Evolutionary conservation across 2,113 vertebrate genomes (phyloP), one percentile per base, ranked within the genome.

Genomic region (Hystrix cristata): DNA sequence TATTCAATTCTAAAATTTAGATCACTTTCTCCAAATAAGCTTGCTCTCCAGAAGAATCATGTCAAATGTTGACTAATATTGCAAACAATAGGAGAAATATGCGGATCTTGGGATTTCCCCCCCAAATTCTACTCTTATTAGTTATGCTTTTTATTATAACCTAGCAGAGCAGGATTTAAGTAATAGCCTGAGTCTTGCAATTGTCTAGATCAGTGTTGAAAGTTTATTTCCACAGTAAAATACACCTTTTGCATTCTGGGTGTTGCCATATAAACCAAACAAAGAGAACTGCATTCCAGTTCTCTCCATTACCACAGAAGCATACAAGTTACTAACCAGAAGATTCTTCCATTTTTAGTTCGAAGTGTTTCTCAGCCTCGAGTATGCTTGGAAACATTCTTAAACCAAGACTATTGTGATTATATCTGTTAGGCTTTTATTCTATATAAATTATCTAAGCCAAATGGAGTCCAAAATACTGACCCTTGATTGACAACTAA

Each of bases 221-320:
- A 93, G 72, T 97, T 97, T 95, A 94, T 97, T 96, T 94, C 90
- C 92, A 95, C 43, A 95, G 93, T 89, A 97, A 95, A 94, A 95
- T 69, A 80, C 21, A 93, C 76, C 94, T 94, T 97, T 88, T 88
- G 93, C 94, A 87, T 94, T 95, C 78, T 91, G 87, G 64, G 72
- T 76, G 57, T 79, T 0, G 15, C 67, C n/a, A 51, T 94, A 91
- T 96, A 95, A 97, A 93, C 96, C 96, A 98, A 88, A 98, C 97
- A 98, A 98, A 98, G 98, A 96, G 92, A 95, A 88, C 51, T 92
- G 72, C 72, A 80, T 91, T 98, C 85, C 65, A 95, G 8, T 97
- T 97, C 81, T 96, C 60, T 91, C 90, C 38, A 91, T 95, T 74
- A 83, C 53, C 69, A 80, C 69, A 96, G 92, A 95, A 76, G 72